Evolutionary conservation across 2,888 invertebrate genomes (phyloP), one percentile per base, ranked within the genome.

Genomic region (Drosophila tanythrix): DNA sequence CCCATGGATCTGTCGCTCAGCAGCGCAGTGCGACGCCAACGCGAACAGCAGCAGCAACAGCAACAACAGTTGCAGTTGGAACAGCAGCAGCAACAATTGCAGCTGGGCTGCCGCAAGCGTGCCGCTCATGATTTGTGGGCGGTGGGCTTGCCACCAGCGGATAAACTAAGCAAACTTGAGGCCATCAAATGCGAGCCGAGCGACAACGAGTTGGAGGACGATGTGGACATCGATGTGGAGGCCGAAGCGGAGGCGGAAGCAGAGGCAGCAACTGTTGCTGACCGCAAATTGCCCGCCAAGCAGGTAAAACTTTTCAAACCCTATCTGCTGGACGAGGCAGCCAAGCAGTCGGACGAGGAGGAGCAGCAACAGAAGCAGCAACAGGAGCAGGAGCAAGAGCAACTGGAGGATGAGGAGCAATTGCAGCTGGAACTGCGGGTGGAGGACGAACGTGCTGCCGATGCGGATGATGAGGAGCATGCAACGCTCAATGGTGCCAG

Each of bases 301-400:
- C 96, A 96, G 61, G 95, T 96, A 83, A 96, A 96, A 91, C 93
- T 96, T 48, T 97, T 97, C 93, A 96, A 96, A 90, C 97, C 96
- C 36, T 97, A 96, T 92, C 94, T 96, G 59, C 94, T 96, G 75
- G 96, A 95, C 86, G 95, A 96, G 51, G 94, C 95, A 51, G 58
- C 65, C 31, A 70, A 51, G 53, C 75, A 13, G 69, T 35, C 36
- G 4, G 50, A 40, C n/a, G 36, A 25, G 25, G 51, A 63, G 55
- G 21, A 66, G 3, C 65, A 64, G 1, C n/a, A 29, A 2, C 57
- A 51, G 10, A 56, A 72, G 2, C 25, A 25, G 10, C 35, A 52
- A 6, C 60, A 40, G 10, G 59, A 71, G 13, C 68, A 65, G 29
- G 33, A 52, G 11, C 60, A 73, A 1, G 21, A 25, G 11, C 40